Base-by-base conservation (phyloP, 2,888 invertebrate species). In the Monopis laevigella region DNA sequence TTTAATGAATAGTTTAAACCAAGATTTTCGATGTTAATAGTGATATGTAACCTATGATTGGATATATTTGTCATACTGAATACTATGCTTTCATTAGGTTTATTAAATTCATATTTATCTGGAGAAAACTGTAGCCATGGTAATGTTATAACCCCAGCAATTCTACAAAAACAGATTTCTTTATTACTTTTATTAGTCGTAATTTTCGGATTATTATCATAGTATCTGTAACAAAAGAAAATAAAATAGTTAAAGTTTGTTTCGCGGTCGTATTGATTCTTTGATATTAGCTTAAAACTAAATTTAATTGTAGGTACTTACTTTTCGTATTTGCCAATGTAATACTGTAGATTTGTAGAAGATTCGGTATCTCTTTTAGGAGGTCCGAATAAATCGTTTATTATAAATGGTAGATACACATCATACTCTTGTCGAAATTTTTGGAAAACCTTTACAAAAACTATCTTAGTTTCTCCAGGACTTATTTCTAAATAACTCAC, bases 361-460 rank as follows among this genome's bases (percentile, higher is more conserved):
- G 74, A 65, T 35, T 45, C 48, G 17, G 54, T 30, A 51, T 61
- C 51, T 51, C 62, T 44, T 47, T 62, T 49, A 3, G 83, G 77
- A 5, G 87, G 86, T 0, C 86, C 87, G 36, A 87, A 49, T 29
- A 86, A 55, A 40, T 70, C 73, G 51, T 87, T 87, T 12, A 87
- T 62, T 51, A 82, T 66, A 44, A 85, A 71, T 1, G 87, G 87
- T 40, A 87, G 62, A 48, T 69, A 82, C 57, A 86, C 82, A 40
- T 82, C 78, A 51, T 84, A 85, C 44, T 82, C 83, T 46, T 75
- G 61, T 39, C 73, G 59, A 53, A 62, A 74, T 48, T 57, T 48
- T 46, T 74, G 75, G 46, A 43, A 58, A 10, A 78, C 62, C 64
- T 69, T 74, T 40, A 80, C 59, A 46, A 51, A 78, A 35, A 78